Evolutionary conservation across 1,140 invertebrate genomes (phyloP).

Genomic region (Hylaeus volcanicus): DNA sequence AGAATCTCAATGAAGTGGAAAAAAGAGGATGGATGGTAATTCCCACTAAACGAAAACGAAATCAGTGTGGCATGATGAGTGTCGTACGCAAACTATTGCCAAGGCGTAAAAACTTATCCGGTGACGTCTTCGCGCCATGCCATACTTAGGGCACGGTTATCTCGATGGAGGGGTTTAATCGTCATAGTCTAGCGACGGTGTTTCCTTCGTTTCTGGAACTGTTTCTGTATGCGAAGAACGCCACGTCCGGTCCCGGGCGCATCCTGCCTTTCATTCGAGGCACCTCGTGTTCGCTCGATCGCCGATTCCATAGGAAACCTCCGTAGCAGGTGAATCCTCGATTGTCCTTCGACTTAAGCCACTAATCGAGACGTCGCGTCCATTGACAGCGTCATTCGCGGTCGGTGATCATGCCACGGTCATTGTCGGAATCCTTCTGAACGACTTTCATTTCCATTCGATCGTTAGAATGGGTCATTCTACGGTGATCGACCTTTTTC

Average conservation of each 20-base stretch:
- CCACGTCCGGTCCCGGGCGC: constrained; percentile 71
- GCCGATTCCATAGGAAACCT: constrained; percentile 52
- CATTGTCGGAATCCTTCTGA: constrained; percentile 12
- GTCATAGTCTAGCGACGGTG: constrained; percentile 47
- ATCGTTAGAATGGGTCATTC: background rate
- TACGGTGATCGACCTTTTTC: background rate
- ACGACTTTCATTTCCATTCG: constrained; percentile 47
- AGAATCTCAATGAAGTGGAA: too few relatives aligned
- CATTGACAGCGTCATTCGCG: constrained; percentile 23
- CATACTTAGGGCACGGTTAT: constrained; percentile 49
- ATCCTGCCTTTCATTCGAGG: constrained; percentile 62
- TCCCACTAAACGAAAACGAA: background rate
- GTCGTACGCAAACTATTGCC: background rate
- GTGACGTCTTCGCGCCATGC: constrained; percentile 19
- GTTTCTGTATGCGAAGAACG: constrained; percentile 69
- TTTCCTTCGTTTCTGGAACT: constrained; percentile 77
- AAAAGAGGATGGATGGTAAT: background rate
- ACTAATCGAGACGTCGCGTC: constrained; percentile 28
- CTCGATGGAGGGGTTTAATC: constrained; percentile 43
- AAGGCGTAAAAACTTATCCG: constrained; percentile 9
- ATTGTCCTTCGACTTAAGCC: constrained; percentile 29
- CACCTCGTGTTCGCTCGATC: constrained; percentile 18
- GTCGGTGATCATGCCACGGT: constrained; percentile 1
- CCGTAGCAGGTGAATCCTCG: constrained; percentile 11
- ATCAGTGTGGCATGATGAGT: background rate